Conservation (phyloP, 2,888 invertebrate genomes). For the Coecobrya sp. region DNA sequence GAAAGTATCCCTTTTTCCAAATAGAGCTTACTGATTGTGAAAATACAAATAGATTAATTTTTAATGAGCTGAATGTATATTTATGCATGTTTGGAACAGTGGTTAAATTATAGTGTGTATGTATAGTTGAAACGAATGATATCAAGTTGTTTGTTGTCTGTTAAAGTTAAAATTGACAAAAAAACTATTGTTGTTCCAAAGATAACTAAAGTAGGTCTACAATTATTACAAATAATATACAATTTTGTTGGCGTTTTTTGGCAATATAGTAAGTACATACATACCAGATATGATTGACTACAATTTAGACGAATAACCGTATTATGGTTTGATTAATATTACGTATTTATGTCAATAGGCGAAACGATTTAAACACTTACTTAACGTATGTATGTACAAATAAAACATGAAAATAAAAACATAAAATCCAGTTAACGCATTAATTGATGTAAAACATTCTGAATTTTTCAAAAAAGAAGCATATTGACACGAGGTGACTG, state of each 20-base stretch:
- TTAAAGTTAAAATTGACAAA: constrained; percentile 11
- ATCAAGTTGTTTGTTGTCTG: constrained; percentile 37
- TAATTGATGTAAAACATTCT: too few relatives aligned
- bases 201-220: constrained; percentile 44
- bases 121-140: neutral
- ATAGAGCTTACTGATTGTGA: constrained; percentile 81
- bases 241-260: constrained; percentile 30
- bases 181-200: constrained; percentile 64
- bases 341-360: constrained; percentile 11
- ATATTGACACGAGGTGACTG: too few relatives aligned
- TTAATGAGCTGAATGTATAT: constrained; percentile 76
- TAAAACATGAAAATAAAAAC: constrained; percentile 21
- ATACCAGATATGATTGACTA: constrained; percentile 10
- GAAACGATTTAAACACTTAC: constrained; percentile 18
- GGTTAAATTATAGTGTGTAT: constrained; percentile 33
- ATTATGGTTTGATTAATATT: constrained; percentile 55
- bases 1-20: constrained; percentile 74
- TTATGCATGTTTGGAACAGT: constrained; percentile 72
- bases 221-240: constrained; percentile 29
- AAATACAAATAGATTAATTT: constrained; percentile 52
- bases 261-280: constrained; percentile 32
- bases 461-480: too few relatives aligned
- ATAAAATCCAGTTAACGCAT: neutral
- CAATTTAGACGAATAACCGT: constrained; percentile 38
- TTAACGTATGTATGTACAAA: constrained; percentile 41